Percentiles rank a stretch among this genome's conserved stretches.
These are phyloP conservation scores for Trochalopteron elliotii DNA, from an alignment of 2,113 vertebrate genomes.

Conservation along the genomic window DNA sequence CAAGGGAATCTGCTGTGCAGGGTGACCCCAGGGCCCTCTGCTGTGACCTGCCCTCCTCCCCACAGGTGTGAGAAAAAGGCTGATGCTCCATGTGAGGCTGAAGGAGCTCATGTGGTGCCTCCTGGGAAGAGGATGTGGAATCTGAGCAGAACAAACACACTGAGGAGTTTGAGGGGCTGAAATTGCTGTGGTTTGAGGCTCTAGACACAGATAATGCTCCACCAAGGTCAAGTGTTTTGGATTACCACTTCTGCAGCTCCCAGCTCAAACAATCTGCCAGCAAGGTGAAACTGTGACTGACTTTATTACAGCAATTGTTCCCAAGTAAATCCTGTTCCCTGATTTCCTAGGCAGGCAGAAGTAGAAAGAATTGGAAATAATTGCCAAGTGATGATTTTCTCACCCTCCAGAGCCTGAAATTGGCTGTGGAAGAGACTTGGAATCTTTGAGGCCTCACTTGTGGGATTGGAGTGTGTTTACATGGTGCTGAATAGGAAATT, in stretches of 20 bases:
- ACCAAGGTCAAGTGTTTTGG: not conserved
- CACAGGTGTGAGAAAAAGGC: accelerated
- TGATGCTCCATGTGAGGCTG: accelerated
- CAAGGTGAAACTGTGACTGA: not conserved
- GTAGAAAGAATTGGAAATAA: slow-evolving; percentile 26
- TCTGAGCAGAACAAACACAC: accelerated
- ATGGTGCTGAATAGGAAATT: not conserved
- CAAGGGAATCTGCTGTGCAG: accelerated
- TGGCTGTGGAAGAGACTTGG: not conserved
- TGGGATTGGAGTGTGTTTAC: not conserved
- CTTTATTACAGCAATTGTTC: not conserved
- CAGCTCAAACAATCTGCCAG: not conserved
- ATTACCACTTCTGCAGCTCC: not conserved
- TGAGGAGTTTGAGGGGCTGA: not conserved
- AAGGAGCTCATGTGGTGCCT: accelerated
- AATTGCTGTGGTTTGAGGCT: not conserved
- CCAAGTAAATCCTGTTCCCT: slow-evolving; percentile 20
- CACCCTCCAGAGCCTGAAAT: not conserved
- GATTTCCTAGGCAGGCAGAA: not conserved
- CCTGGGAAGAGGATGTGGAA: accelerated
- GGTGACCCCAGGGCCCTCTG: accelerated
- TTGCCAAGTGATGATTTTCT: slow-evolving; percentile 3
- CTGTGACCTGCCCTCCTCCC: not conserved
- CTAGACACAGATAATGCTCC: not conserved
- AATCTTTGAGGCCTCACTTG: not conserved